Evolutionary conservation across 2,888 invertebrate species (phyloP).

Genomic region (Acanthosepion pharaonis): DNA sequence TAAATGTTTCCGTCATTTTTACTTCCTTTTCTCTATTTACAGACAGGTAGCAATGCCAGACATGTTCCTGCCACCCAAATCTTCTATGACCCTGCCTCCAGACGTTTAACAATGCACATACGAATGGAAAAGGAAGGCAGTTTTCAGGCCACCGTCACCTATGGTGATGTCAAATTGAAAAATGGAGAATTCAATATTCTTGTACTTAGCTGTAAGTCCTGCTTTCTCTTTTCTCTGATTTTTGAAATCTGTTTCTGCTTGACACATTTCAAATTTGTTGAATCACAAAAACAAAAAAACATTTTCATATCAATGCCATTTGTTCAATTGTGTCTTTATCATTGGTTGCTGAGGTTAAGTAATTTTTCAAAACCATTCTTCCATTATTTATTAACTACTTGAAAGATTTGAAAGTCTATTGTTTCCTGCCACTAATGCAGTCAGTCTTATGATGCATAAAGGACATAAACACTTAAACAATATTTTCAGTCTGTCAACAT

Average conservation of each 20-base stretch:
- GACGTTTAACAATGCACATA: conserved; percentile 84
- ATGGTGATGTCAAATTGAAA: conserved; percentile 83
- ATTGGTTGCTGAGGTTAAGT: background rate
- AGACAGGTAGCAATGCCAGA: conserved; percentile 63
- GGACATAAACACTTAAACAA: too few species aligned
- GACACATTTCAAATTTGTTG: background rate
- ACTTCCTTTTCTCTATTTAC: conserved; percentile 48
- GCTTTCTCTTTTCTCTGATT: background rate
- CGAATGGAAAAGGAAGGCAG: conserved; percentile 87
- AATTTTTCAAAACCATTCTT: background rate
- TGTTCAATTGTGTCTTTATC: background rate
- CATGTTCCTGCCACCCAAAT: conserved; percentile 69
- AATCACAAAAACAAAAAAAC: background rate
- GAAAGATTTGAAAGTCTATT: background rate
- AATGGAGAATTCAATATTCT: conserved; percentile 94
- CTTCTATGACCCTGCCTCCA: conserved; percentile 84
- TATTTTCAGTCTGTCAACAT: background rate
- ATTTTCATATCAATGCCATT: background rate
- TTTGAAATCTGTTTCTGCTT: background rate
- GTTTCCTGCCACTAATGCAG: background rate
- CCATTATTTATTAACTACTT: background rate
- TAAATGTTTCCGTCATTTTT: background rate
- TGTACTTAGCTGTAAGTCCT: conserved; percentile 85
- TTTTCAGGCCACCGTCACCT: conserved; percentile 86
- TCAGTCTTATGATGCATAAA: background rate